Evolutionary conservation across 1,140 invertebrate genomes (phyloP).

Genomic region (Cepaea nemoralis): DNA sequence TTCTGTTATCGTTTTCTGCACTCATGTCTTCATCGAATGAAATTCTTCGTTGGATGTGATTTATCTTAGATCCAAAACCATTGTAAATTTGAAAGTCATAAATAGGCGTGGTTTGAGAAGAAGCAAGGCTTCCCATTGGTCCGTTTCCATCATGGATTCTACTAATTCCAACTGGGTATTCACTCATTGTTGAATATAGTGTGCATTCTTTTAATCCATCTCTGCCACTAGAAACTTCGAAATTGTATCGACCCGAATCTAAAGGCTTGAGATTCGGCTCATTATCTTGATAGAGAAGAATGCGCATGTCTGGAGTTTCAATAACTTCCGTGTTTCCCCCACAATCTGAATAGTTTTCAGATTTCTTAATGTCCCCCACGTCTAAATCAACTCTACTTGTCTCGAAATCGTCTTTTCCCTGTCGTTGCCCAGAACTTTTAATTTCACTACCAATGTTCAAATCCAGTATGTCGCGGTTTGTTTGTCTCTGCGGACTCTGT

Average conservation of each 20-base stretch:
- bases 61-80: neutral
- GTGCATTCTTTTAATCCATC: neutral
- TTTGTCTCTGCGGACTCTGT: conserved; percentile 50
- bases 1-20: too few species aligned
- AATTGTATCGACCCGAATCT: neutral
- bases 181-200: neutral
- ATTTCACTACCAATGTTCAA: conserved; percentile 17
- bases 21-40: neutral
- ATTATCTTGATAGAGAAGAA: neutral
- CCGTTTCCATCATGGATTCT: neutral
- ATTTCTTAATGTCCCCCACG: neutral
- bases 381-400: neutral
- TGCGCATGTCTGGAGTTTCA: neutral
- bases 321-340: too few species aligned
- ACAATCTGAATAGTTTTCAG: neutral
- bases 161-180: neutral
- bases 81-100: neutral
- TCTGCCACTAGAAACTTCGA: neutral
- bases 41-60: neutral
- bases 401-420: neutral
- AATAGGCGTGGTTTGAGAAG: neutral
- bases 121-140: too few species aligned
- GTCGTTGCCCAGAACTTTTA: conserved; percentile 33
- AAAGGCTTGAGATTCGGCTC: neutral
- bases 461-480: conserved; percentile 47